Evolutionary conservation across 1,140 invertebrate genomes (phyloP).

Genomic region (Cardiocondyla obscurior): DNA sequence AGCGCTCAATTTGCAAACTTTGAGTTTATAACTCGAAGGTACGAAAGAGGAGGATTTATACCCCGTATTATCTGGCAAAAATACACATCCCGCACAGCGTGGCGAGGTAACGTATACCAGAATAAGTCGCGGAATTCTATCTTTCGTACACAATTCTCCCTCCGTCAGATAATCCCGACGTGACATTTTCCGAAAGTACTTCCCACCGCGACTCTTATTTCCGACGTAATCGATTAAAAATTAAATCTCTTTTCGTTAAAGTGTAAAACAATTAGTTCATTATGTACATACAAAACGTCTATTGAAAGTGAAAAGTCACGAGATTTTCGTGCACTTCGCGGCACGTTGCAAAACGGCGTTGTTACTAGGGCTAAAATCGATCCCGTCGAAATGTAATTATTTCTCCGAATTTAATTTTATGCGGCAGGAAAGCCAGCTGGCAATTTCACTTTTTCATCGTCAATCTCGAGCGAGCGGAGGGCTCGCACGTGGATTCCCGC

Average conservation of each 20-base stretch:
- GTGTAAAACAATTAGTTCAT: background rate
- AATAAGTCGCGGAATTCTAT: background rate
- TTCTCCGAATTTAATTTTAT: conserved; percentile 1
- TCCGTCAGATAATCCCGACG: background rate
- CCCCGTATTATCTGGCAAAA: background rate
- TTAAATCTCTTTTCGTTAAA: background rate
- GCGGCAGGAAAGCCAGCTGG: background rate
- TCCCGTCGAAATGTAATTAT: background rate
- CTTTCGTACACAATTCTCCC: background rate
- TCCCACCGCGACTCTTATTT: background rate
- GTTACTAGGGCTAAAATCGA: background rate
- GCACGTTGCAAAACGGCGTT: background rate
- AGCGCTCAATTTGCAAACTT: conserved; percentile 35
- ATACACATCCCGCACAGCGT: background rate
- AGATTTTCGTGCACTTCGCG: background rate
- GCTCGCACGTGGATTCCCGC: background rate
- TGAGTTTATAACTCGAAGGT: background rate
- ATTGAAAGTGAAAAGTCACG: background rate
- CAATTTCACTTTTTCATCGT: background rate
- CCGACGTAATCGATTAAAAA: background rate
- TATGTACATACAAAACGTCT: background rate
- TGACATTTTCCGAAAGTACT: background rate
- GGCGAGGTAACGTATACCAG: background rate
- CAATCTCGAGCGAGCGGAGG: background rate
- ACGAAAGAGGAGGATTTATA: background rate